Evolutionary conservation across 30 jellyfish, hydroid and myxozoan species (phyloP).

Genomic region (Aurelia aurita): DNA sequence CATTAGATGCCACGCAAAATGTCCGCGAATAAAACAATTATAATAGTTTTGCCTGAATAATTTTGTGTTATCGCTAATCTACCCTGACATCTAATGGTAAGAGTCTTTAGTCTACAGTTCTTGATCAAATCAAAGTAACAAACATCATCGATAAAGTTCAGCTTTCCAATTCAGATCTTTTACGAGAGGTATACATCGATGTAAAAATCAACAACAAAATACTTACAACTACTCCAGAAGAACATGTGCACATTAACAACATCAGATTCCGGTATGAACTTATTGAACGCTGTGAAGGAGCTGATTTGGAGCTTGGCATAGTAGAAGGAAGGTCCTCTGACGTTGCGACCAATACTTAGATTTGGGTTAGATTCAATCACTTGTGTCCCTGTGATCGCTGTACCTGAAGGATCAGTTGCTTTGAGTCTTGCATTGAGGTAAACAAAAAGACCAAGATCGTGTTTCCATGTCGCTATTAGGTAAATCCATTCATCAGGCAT

Average conservation of each 20-base stretch:
- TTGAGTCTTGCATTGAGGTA: constrained; percentile 76
- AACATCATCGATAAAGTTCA: no score
- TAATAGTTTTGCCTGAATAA: no score
- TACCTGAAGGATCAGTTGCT: constrained; percentile 93
- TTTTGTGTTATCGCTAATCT: no score
- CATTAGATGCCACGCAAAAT: no score
- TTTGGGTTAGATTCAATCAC: constrained; percentile 87
- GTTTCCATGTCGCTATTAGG: constrained; percentile 92
- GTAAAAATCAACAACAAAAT: background rate
- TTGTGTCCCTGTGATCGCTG: constrained; percentile 77
- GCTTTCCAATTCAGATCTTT: no score
- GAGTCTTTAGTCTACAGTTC: no score
- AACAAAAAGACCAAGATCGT: constrained; percentile 79
- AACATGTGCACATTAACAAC: constrained; percentile 81
- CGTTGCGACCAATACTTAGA: constrained; percentile 92
- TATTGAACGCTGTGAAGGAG: constrained; percentile 91
- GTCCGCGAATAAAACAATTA: no score
- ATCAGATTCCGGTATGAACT: constrained; percentile 74
- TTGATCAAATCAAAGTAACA: no score
- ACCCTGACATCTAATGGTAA: no score
- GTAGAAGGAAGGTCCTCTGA: constrained; percentile 88
- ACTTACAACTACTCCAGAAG: constrained; percentile 99
- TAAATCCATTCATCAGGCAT: constrained; percentile 71
- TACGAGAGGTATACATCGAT: no score
- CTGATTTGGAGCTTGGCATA: constrained; percentile 77